Base-by-base conservation (phyloP, 2,113 vertebrate species). In the Myotis davidii region DNA sequence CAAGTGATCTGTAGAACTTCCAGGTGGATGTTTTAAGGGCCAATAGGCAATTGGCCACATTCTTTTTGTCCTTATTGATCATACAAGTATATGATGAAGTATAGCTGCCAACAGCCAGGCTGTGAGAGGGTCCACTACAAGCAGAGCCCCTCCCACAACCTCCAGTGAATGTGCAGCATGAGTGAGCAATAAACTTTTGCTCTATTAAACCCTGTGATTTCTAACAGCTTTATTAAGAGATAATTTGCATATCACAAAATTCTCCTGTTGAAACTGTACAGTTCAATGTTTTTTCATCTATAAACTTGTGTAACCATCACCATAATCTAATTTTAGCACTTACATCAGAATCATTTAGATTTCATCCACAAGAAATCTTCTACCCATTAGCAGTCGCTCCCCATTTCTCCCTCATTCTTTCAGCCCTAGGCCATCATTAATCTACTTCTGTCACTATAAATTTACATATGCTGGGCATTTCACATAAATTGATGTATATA, bases 341-440 rank as follows among this genome's bases (percentile, higher is more conserved):
- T 87, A 65, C 67, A 81, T 88, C 83, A 54, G 5, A 76, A 78
- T 92, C 82, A 69, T 83, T 96, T 84, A 67, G 45, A 83, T 82
- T 94, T 85, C 61, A 83, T 94, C 89, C 78, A 39, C 2, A 21
- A 95, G 74, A 91, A 91, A 70, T 85, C 54, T 59, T 54, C 9
- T 48, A 17, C 2, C 6, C 20, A 59, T 89, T 29, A 78, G 17
- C 25, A 48, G 9, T 70, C 67, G 8, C 20, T 90, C 20, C 14
- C 42, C 8, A 61, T 81, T 59, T 90, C 37, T 37, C n/a, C 69
- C 72, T 85, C 59, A 82, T 37, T 78, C 34, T 74, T 54, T 42
- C 18, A 92, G 54, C 59, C 48, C 12, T 5, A 23, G 34, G 67
- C 17, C 88, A 82, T 72, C 59, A 54, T 76, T 67, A 56, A 52